A percentile compares a stretch with the other conserved stretches of the same genome.
Conservation (phyloP, 2,888 invertebrate species). For the Mesorhabditis spiculigera region DNA sequence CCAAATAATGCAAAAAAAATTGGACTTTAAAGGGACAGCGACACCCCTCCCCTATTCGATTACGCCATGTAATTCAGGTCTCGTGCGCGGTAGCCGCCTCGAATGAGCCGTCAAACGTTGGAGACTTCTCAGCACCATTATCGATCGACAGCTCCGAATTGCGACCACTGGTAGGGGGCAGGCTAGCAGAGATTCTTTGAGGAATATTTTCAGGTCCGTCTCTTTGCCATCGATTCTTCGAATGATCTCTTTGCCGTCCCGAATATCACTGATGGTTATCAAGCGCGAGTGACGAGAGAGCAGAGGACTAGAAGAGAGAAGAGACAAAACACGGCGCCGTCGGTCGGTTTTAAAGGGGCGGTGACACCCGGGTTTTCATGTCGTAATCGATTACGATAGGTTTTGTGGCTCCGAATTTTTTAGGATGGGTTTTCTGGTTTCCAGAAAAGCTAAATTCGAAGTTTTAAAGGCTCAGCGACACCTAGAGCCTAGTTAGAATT, state of each 20-base stretch:
- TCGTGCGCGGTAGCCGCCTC: constrained; percentile 51
- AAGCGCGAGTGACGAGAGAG: neutral
- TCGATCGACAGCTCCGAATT: constrained; percentile 42
- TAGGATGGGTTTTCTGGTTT: too few species aligned
- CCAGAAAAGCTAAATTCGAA: too few species aligned
- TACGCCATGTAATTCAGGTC: constrained; percentile 3
- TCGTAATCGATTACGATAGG: too few species aligned
- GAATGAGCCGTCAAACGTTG: constrained; percentile 54
- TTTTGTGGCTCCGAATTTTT: too few species aligned
- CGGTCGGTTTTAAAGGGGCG: neutral
- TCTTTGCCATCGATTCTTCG: constrained; percentile 55
- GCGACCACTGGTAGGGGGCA: too few species aligned
- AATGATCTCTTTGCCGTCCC: constrained; percentile 47
- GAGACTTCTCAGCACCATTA: constrained; percentile 39
- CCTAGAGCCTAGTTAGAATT: too few species aligned
- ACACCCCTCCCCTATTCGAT: neutral
- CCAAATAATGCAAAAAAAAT: too few species aligned
- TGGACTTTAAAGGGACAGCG: neutral
- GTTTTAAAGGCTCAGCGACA: too few species aligned
- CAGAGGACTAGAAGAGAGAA: constrained; percentile 9
- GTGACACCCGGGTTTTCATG: too few species aligned
- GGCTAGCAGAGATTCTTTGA: constrained; percentile 38
- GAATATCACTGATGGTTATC: constrained; percentile 31
- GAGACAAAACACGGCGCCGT: neutral
- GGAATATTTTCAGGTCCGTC: constrained; percentile 49